phyloP scores from a whole-genome alignment of 2,888 invertebrate species.

The Meganola albula region DNA sequence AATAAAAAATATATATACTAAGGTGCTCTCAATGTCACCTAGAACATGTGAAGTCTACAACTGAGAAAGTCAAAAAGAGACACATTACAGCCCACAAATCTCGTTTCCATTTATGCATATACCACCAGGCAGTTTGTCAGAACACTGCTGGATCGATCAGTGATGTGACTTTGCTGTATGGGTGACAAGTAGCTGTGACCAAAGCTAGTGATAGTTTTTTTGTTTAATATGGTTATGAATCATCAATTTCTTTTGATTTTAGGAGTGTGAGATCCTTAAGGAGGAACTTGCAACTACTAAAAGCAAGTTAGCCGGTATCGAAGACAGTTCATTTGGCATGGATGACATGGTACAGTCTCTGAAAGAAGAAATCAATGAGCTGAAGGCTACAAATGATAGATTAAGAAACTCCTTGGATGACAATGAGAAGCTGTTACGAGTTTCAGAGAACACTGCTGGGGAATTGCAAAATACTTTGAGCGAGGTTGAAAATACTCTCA shows the following conservation, averaged over 20 bases:
- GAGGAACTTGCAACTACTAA: constrained; percentile 79
- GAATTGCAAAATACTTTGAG: constrained; percentile 87
- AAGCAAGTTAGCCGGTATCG: constrained; percentile 79
- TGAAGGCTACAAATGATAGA: constrained; percentile 79
- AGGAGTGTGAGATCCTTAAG: constrained; percentile 82
- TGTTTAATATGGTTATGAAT: not conserved
- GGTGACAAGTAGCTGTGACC: too few species aligned
- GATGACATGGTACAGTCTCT: constrained; percentile 84
- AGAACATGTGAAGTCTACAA: too few species aligned
- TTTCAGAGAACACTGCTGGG: constrained; percentile 88
- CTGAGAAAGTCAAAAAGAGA: too few species aligned
- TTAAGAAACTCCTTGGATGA: constrained; percentile 80
- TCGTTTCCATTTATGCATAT: too few species aligned
- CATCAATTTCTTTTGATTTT: constrained; percentile 25
- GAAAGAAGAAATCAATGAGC: constrained; percentile 80
- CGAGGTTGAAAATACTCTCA: constrained; percentile 85
- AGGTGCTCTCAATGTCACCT: too few species aligned
- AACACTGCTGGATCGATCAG: too few species aligned
- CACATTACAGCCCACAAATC: too few species aligned
- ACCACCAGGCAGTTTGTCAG: too few species aligned
- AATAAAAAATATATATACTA: too few species aligned
- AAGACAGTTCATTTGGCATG: constrained; percentile 84
- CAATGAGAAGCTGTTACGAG: constrained; percentile 74
- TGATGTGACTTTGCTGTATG: too few species aligned
- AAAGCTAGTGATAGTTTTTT: too few species aligned